phyloP scores from a whole-genome alignment of 1,140 invertebrate species.

The Brachionus sp. region DNA sequence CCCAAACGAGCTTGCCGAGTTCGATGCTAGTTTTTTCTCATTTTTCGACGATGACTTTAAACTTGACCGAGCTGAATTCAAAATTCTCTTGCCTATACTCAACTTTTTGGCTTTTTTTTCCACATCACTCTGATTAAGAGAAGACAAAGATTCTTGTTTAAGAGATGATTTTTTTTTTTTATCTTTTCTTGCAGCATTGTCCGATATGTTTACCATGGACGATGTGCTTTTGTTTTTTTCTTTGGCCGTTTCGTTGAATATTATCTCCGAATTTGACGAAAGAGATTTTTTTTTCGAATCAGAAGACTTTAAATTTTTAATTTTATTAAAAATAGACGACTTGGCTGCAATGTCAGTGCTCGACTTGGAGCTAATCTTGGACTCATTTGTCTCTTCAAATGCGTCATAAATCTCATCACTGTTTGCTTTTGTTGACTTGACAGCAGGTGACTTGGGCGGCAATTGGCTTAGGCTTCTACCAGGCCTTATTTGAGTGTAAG shows the following conservation, averaged over 20 bases:
- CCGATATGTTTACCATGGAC: not conserved
- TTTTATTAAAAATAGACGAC: not conserved
- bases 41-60: not conserved
- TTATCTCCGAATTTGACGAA: not conserved
- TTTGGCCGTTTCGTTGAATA: not conserved
- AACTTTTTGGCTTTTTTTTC: constrained; percentile 20
- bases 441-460: constrained; percentile 13
- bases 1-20: not conserved
- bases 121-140: not conserved
- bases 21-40: not conserved
- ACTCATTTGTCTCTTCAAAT: not conserved
- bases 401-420: constrained; percentile 25
- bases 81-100: constrained; percentile 16
- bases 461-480: not conserved
- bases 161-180: constrained; percentile 1
- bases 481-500: not conserved
- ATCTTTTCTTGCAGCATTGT: not conserved
- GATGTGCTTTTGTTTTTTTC: not conserved
- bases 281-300: not conserved
- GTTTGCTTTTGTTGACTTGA: not conserved
- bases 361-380: not conserved
- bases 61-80: constrained; percentile 31
- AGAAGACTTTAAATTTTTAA: not conserved
- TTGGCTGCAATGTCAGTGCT: not conserved
- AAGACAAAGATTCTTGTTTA: not conserved